These are phyloP conservation scores for Drosophila quadrilineata DNA, from an alignment of 1,140 invertebrate species.

Conservation along the genomic window DNA sequence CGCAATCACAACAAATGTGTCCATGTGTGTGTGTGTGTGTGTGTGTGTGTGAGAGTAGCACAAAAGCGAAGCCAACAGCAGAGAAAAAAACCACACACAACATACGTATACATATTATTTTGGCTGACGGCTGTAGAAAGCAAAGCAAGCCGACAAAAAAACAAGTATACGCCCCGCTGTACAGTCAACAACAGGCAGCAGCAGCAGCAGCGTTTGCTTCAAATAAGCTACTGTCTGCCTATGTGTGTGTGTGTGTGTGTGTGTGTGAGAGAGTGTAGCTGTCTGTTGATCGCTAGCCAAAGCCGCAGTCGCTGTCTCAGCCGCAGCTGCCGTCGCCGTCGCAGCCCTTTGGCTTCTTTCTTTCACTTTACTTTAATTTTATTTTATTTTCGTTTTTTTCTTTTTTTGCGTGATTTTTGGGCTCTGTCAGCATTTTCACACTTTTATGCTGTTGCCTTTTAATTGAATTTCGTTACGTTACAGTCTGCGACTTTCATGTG, in stretches of 20 bases:
- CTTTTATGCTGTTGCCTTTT: conserved; percentile 71
- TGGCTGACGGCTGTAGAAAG: conserved; percentile 60
- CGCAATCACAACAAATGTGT: conserved; percentile 28
- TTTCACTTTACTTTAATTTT: no score
- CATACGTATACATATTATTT: conserved; percentile 59
- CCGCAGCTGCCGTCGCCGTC: conserved; percentile 7
- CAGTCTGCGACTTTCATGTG: conserved; percentile 50
- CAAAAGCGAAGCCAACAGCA: no score
- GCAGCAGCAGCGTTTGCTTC: background rate
- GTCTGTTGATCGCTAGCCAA: conserved; percentile 36
- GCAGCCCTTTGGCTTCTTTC: background rate
- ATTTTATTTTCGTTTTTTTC: no score
- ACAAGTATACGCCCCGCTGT: conserved; percentile 72
- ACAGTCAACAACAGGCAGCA: conserved; percentile 54
- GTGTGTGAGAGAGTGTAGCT: conserved; percentile 17
- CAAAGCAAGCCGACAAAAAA: conserved; percentile 61
- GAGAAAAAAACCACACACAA: conserved; percentile 3
- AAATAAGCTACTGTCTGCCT: background rate
- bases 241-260: conserved; percentile 12
- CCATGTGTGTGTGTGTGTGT: no score
- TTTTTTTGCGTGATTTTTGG: no score
- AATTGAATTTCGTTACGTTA: conserved; percentile 70
- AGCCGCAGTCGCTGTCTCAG: conserved; percentile 26
- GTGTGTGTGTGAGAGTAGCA: no score
- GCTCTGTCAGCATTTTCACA: conserved; percentile 65